phyloP scores from a whole-genome alignment of 2,797 vertebrate genomes.

The Lepidocolaptes lacrymiger region DNA sequence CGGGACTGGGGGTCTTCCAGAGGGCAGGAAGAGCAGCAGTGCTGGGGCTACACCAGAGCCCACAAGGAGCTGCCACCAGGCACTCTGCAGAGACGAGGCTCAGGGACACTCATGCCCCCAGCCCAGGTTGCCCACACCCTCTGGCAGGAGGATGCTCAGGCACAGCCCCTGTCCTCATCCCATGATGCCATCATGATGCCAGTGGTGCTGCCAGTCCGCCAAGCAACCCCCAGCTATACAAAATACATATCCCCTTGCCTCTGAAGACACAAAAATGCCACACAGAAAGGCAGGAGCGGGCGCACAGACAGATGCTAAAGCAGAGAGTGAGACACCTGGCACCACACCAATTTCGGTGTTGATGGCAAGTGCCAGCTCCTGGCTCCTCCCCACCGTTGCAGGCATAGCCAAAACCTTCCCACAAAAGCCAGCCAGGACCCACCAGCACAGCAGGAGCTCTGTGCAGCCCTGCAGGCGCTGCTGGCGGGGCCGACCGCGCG shows the following conservation, averaged over 20 bases:
- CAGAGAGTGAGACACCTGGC: not conserved
- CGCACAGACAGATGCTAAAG: not conserved
- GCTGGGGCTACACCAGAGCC: not conserved
- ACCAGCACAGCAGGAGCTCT: slow-evolving; percentile 11
- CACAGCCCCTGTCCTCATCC: accelerated
- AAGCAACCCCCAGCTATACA: not conserved
- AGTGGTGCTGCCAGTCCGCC: not conserved
- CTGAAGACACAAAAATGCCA: not conserved
- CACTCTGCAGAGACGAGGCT: accelerated
- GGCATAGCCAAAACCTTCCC: not conserved
- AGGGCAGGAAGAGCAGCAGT: not conserved
- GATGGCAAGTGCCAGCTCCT: not conserved
- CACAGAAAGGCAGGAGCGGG: accelerated
- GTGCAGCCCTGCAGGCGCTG: not conserved
- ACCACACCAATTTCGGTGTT: not conserved
- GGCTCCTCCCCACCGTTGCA: not conserved
- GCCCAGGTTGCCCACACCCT: not conserved
- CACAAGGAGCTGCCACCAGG: accelerated
- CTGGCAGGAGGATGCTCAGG: not conserved
- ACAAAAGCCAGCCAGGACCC: not conserved
- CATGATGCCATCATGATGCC: accelerated
- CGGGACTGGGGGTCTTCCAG: not conserved
- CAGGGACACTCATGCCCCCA: accelerated
- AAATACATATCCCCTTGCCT: not conserved
- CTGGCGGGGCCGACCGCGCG: not conserved